phyloP scores from a whole-genome alignment of 2,888 invertebrate species.

The Eilema caniola region DNA sequence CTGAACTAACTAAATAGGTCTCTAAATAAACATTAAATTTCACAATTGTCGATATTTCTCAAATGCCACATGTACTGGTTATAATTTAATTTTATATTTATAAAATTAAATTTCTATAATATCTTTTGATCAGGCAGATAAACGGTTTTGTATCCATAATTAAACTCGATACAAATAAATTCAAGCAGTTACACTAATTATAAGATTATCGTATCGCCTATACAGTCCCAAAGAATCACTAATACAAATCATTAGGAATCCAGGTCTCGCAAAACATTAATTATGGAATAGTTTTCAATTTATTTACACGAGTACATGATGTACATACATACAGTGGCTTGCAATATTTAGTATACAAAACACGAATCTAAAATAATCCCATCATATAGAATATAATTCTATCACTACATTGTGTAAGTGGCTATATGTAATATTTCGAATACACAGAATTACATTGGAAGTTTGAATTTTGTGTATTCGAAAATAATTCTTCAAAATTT shows the following conservation, averaged over 20 bases:
- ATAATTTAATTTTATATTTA: constrained; percentile 33
- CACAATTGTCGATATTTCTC: constrained; percentile 40
- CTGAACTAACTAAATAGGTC: constrained; percentile 25
- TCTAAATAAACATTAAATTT: constrained; percentile 32
- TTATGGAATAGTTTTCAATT: constrained; percentile 23
- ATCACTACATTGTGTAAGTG: constrained; percentile 24
- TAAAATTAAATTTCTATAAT: constrained; percentile 21
- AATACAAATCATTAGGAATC: constrained; percentile 39
- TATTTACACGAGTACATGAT: constrained; percentile 27
- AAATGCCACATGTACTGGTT: constrained; percentile 34
- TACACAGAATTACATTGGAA: neutral
- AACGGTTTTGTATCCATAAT: constrained; percentile 32
- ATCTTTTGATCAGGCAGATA: constrained; percentile 38
- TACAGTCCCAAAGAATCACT: constrained; percentile 43
- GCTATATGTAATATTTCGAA: neutral
- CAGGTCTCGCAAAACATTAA: constrained; percentile 31
- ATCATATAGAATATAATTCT: constrained; percentile 18
- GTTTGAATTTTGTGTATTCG: neutral
- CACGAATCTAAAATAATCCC: constrained; percentile 18
- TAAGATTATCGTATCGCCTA: constrained; percentile 45
- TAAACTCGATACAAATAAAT: constrained; percentile 35
- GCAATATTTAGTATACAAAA: constrained; percentile 8
- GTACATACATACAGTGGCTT: constrained; percentile 21
- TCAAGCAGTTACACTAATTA: constrained; percentile 36
- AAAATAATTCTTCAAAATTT: neutral